Conservation (phyloP, 2,113 vertebrate genomes). For the Aspiorhynchus laticeps region DNA sequence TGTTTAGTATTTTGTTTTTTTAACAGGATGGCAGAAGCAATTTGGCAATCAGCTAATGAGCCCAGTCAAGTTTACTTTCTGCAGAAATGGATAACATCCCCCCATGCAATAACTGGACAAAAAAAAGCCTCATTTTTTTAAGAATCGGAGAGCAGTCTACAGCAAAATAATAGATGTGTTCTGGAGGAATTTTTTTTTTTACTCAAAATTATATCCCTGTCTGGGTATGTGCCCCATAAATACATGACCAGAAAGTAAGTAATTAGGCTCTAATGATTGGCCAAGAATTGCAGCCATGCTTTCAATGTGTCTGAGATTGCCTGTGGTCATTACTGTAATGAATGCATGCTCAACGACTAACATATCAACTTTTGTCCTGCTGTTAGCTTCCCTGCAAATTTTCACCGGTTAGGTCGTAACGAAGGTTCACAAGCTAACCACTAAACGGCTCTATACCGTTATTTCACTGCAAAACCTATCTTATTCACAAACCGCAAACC, state of each 20-base stretch:
- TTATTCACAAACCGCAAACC: background rate
- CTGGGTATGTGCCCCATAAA: background rate
- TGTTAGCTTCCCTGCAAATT: constrained; percentile 6
- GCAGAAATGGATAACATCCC: background rate
- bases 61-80: background rate
- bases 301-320: background rate
- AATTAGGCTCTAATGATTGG: constrained; percentile 27
- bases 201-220: background rate
- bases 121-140: background rate
- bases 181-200: background rate
- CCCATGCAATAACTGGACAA: background rate
- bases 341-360: constrained; percentile 18
- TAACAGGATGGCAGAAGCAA: constrained; percentile 1
- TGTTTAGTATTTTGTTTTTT: background rate
- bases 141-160: background rate
- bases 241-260: constrained; percentile 3
- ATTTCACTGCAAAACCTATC: background rate
- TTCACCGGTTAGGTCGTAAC: background rate
- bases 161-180: background rate
- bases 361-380: constrained; percentile 1
- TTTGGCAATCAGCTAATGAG: constrained; percentile 24
- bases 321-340: constrained; percentile 19
- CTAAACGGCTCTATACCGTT: background rate
- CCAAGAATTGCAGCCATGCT: background rate
- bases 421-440: constrained; percentile 22